These are phyloP conservation scores for Zapornia atra DNA, from an alignment of 2,113 vertebrate species.

Conservation along the genomic window DNA sequence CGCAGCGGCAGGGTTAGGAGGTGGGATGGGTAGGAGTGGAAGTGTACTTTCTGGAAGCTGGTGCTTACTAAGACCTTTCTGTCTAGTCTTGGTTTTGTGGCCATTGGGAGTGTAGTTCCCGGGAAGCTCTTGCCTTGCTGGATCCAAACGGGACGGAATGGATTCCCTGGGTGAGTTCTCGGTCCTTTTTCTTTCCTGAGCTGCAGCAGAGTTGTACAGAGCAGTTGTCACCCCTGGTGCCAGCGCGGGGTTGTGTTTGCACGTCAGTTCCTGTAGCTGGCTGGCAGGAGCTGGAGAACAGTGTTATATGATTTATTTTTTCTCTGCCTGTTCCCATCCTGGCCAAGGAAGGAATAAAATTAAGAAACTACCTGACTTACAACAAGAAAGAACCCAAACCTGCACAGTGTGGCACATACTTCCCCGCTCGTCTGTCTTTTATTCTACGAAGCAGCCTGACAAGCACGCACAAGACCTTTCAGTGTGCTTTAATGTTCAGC, in stretches of 20 bases:
- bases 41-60: constrained; percentile 43
- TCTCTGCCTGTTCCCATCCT: not conserved
- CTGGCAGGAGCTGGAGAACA: not conserved
- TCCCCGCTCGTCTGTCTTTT: not conserved
- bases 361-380: not conserved
- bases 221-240: not conserved
- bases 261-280: not conserved
- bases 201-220: not conserved
- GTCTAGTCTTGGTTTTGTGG: constrained; percentile 39
- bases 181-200: not conserved
- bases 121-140: constrained; percentile 28
- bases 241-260: not conserved
- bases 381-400: not conserved
- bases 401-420: not conserved
- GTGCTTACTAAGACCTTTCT: constrained; percentile 56
- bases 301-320: not conserved
- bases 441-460: not conserved
- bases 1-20: constrained; percentile 60
- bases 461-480: not conserved
- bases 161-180: constrained; percentile 74
- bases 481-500: not conserved
- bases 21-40: constrained; percentile 70
- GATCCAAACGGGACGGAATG: constrained; percentile 57
- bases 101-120: not conserved
- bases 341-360: not conserved